Conservation (phyloP, 2,888 invertebrate genomes). For the Hydrotaea cyrtoneurina region DNA sequence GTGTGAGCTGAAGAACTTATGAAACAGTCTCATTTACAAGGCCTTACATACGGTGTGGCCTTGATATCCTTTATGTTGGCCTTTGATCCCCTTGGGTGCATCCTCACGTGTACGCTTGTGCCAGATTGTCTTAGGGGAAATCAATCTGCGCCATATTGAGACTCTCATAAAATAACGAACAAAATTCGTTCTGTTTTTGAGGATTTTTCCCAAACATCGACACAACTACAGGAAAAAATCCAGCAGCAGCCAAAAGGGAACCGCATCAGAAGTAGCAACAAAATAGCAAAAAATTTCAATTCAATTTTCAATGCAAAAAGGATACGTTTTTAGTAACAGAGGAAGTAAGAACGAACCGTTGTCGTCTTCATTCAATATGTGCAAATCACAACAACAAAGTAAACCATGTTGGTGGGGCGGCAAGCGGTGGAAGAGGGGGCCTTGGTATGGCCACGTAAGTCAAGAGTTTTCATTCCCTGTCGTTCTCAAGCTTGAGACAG, state of each 20-base stretch:
- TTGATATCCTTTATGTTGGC: too few species aligned
- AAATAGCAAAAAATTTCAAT: background rate
- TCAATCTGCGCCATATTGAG: slow-evolving; percentile 63
- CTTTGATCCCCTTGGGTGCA: background rate
- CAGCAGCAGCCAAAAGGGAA: background rate
- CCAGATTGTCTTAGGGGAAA: slow-evolving; percentile 66
- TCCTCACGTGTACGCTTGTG: background rate
- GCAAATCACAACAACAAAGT: background rate
- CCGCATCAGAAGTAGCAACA: background rate
- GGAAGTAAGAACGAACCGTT: background rate
- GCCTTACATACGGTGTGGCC: too few species aligned
- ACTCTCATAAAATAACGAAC: slow-evolving; percentile 37
- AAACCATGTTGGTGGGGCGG: background rate
- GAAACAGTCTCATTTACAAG: too few species aligned
- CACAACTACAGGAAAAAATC: too few species aligned
- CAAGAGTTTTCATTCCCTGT: too few species aligned
- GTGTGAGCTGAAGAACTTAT: too few species aligned
- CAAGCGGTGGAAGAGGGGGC: too few species aligned
- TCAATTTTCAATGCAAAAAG: slow-evolving; percentile 14
- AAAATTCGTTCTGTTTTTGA: background rate
- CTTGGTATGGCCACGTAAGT: too few species aligned
- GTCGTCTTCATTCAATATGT: background rate
- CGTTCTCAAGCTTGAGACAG: too few species aligned
- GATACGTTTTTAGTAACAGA: background rate
- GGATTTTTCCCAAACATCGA: slow-evolving; percentile 10